phyloP scores from a whole-genome alignment of 2,113 vertebrate genomes.

The Misgurnus mizolepis region DNA sequence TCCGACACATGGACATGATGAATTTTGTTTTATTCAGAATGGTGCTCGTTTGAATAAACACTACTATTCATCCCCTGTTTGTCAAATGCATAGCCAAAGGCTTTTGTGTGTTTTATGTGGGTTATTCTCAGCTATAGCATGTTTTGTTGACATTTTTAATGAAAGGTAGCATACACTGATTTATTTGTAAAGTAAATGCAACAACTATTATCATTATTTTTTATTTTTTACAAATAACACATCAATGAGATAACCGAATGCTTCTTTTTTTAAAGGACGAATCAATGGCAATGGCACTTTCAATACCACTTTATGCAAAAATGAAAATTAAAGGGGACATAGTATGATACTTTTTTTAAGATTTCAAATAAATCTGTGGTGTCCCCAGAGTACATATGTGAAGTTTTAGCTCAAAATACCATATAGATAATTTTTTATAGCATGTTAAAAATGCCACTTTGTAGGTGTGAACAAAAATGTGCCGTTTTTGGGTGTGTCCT shows the following conservation, averaged over 20 bases:
- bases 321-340: no score
- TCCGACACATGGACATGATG: slow-evolving; percentile 74
- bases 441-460: no score
- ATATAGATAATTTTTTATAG: no score
- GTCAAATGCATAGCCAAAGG: slow-evolving; percentile 42
- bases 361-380: no score
- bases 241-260: not conserved
- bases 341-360: no score
- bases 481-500: no score
- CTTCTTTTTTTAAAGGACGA: not conserved
- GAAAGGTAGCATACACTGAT: not conserved
- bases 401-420: no score
- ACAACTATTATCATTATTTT: not conserved
- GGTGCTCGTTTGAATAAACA: slow-evolving; percentile 81
- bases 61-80: slow-evolving; percentile 69
- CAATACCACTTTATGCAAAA: no score
- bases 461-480: no score
- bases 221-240: not conserved
- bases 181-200: not conserved
- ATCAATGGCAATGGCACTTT: no score
- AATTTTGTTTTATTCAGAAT: slow-evolving; percentile 74
- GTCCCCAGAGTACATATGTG: no score
- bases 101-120: slow-evolving; percentile 1
- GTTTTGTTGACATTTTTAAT: not conserved
- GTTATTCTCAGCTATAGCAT: not conserved